Conservation (phyloP, 2,888 invertebrate genomes). For the Lasiommata megera region DNA sequence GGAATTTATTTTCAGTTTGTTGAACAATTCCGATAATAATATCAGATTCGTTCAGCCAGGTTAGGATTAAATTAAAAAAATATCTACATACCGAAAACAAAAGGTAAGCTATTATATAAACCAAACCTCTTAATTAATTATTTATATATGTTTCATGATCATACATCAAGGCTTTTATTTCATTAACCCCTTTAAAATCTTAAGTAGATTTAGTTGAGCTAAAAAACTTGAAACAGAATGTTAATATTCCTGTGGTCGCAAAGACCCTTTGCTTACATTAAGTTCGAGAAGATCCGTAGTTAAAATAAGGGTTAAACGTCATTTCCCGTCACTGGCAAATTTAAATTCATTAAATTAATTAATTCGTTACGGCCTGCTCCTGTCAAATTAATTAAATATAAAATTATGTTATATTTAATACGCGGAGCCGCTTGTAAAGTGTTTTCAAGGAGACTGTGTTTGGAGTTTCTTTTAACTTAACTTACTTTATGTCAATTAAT, state of each 20-base stretch:
- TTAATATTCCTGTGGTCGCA: slow-evolving; percentile 6
- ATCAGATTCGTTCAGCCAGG: no score
- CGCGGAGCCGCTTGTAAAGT: neutral
- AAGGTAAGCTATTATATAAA: no score
- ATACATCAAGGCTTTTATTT: no score
- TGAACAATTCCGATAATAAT: no score
- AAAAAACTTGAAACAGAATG: neutral
- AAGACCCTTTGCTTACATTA: slow-evolving; percentile 2
- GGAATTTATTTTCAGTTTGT: no score
- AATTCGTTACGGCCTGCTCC: slow-evolving; percentile 23
- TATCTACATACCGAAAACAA: no score
- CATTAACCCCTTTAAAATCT: no score
- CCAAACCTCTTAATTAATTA: no score
- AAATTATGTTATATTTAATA: slow-evolving; percentile 15
- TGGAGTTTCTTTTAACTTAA: neutral
- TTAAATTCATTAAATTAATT: slow-evolving; percentile 31
- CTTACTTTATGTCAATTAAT: neutral
- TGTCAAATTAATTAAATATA: slow-evolving; percentile 29
- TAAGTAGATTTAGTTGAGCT: no score
- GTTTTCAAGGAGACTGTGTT: neutral
- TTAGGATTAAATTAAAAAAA: no score
- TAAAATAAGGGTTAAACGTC: slow-evolving; percentile 11
- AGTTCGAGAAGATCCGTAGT: slow-evolving; percentile 20
- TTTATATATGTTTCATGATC: no score
- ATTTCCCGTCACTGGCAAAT: slow-evolving; percentile 23